These are phyloP conservation scores for Stenodera caucasica DNA, from an alignment of 2,888 invertebrate genomes.

Conservation along the genomic window DNA sequence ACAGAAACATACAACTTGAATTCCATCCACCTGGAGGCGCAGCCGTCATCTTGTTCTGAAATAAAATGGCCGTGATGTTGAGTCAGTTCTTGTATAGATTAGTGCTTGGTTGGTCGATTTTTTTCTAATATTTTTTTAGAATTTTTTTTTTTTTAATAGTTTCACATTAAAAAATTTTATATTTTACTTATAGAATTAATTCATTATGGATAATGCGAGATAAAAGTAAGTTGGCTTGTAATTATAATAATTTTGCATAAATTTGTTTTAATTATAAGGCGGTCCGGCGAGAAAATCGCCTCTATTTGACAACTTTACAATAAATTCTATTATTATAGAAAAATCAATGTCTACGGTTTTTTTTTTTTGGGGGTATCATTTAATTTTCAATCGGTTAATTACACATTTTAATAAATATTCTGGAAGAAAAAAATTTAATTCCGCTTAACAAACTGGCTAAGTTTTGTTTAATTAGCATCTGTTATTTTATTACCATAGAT, in stretches of 20 bases:
- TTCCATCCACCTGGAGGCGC: slow-evolving; percentile 40
- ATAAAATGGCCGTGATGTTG: slow-evolving; percentile 21
- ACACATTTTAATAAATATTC: too few species aligned
- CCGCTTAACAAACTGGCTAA: neutral
- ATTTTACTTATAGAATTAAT: neutral
- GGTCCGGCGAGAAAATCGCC: slow-evolving; percentile 20
- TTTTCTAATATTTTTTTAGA: neutral
- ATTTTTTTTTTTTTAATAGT: neutral
- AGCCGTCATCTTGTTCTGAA: slow-evolving; percentile 26
- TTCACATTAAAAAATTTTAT: neutral
- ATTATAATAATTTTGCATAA: slow-evolving; percentile 30
- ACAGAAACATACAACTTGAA: slow-evolving; percentile 34
- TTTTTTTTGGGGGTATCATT: too few species aligned
- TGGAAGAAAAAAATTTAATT: too few species aligned
- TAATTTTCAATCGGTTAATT: too few species aligned
- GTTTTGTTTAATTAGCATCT: slow-evolving; percentile 23
- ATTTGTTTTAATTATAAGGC: slow-evolving; percentile 21
- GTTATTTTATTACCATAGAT: slow-evolving; percentile 5
- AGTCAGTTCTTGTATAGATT: slow-evolving; percentile 1
- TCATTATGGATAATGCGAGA: slow-evolving; percentile 30
- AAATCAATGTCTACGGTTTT: neutral
- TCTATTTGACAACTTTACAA: slow-evolving; percentile 22
- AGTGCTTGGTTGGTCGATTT: neutral
- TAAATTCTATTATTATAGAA: slow-evolving; percentile 10
- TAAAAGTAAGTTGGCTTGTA: slow-evolving; percentile 29